These are phyloP conservation scores for Oeneis ivallda DNA, from an alignment of 2,888 invertebrate genomes.

Conservation along the genomic window DNA sequence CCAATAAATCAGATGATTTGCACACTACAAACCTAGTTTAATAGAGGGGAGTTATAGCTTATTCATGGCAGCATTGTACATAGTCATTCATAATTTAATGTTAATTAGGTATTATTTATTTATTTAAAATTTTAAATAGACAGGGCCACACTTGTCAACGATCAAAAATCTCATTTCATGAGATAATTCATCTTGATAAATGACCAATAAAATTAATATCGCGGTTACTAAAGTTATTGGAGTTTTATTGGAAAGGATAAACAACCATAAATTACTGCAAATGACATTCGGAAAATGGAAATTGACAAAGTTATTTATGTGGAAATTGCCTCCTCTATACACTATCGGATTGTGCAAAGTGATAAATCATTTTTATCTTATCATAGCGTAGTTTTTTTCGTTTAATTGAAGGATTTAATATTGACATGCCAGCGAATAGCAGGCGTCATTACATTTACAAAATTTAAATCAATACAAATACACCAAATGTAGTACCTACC, in stretches of 20 bases:
- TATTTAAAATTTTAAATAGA: no score
- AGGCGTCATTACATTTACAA: no score
- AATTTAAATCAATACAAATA: no score
- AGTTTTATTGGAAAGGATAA: conserved; percentile 45
- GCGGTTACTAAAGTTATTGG: conserved; percentile 21
- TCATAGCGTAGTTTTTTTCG: not conserved
- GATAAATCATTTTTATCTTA: conserved; percentile 49
- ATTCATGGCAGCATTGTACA: no score
- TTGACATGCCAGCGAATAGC: conserved; percentile 9
- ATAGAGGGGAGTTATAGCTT: no score
- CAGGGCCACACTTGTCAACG: no score
- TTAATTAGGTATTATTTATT: no score
- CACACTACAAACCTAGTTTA: no score
- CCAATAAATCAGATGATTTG: no score
- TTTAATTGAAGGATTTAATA: not conserved
- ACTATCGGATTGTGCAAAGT: conserved; percentile 49
- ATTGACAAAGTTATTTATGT: conserved; percentile 64
- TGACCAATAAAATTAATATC: conserved; percentile 26
- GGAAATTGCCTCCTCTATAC: conserved; percentile 54
- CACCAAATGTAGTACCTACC: no score
- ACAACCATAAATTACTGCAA: conserved; percentile 61
- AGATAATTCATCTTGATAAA: conserved; percentile 6
- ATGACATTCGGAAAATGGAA: conserved; percentile 59
- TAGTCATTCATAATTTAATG: no score
- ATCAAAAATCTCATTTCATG: not conserved